Evolutionary conservation across 2,113 vertebrate genomes (phyloP), one percentile per base, ranked within the genome.

Genomic region (Astatotilapia flaviijosephi): DNA sequence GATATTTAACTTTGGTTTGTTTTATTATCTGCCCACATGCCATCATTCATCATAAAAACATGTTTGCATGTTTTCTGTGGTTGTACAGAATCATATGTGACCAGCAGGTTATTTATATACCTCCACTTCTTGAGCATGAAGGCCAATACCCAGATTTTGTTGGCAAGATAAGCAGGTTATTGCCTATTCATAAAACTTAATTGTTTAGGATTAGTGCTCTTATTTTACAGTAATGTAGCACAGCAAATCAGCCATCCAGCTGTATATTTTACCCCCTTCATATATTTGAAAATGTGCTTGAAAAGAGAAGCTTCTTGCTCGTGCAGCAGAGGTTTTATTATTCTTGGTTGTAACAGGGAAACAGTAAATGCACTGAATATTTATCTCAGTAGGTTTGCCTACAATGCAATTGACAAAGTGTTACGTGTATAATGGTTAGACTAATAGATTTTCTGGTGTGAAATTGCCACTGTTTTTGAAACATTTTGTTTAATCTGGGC

Each of bases 291-390:
- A 75, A 82, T 85, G 55, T 82, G 83, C 83, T 91, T 82, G 80
- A 82, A 73, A 86, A 90, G 79, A 79, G 62, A 80, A 42, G 65
- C 79, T 89, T 83, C 68, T 89, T 87, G 86, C 92, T 94, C 92
- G 88, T 91, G 92, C 83, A 91, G 90, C 91, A 93, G 65, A 87
- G 85, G n/a, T 81, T 93, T 92, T 86, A 85, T 85, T 84, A 62
- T 53, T 86, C 47, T 87, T 89, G 33, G 86, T 93, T 93, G 54
- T 90, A 84, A 93, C 90, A 92, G 92, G 92, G 90, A 94, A 89
- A 90, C 55, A 51, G 89, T 89, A 89, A 94, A 92, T 94, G 94
- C 93, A 95, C 92, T 95, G 93, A 95, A 93, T 93, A 90, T 91
- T 93, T 92, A 89, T 91, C 91, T 92, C 75, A 11, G 83, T 92